Evolutionary conservation across 2,888 invertebrate genomes (phyloP), one percentile per base, ranked within the genome.

Genomic region (Drosophila mulleri): DNA sequence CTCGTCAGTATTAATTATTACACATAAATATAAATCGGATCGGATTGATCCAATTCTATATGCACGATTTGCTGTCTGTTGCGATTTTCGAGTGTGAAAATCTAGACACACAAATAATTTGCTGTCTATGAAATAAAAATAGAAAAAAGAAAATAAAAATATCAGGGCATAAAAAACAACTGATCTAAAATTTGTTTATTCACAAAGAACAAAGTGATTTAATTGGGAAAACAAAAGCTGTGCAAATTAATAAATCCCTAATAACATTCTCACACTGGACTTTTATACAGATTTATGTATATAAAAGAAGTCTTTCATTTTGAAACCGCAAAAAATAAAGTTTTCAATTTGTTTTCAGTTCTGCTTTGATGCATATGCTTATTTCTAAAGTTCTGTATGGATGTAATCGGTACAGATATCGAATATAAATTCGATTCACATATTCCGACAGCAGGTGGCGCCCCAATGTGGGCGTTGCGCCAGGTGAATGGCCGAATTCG

Each of bases 401-500:
- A 26, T 29, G 7, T 26, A 47, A 32, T 50, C 35, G 52, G 9
- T 16, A 3, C 16, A 45, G 3, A 26, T 26, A 26, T 26, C 26
- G 18, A 32, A 54, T 42, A 16, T 8, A 26, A 20, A 20, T 45
- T 16, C n/a, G n/a, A 29, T 4, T 29, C 23, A 23, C 57, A 20
- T 48, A 29, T 29, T 11, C 29, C 29, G 47, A 60, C 56, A 50
- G 20, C 66, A 77, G 78, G 74, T 77, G 77, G 78, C 77, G 75
- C 67, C 56, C 20, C 41, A 3, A 1, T 4, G 54, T 64, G 70
- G 74, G 63, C 63, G 66, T 32, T 20, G 29, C 29, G 52, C 37
- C 64, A 75, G 62, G 63, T 71, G 75, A 78, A 74, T 67, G 77
- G 29, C 64, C 67, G 58, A 58, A 48, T 62, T 69, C 47, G 8